Percentiles rank a stretch among this genome's conserved stretches.
Evolutionary conservation across 2,797 vertebrate genomes (phyloP).

Genomic region (Atherinosoma microstoma): DNA sequence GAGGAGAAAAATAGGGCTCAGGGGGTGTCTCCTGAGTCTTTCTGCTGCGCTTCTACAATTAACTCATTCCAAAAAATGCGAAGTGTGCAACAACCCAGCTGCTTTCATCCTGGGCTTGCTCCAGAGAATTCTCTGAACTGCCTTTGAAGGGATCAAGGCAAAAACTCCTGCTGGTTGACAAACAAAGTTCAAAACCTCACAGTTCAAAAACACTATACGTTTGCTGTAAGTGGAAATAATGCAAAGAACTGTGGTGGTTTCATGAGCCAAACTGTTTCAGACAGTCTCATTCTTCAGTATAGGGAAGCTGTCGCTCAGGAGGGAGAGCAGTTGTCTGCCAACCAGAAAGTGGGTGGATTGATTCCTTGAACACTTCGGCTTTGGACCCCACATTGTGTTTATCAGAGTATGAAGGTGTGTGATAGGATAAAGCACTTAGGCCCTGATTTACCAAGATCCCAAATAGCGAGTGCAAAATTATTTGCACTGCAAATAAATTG

Average conservation of each 20-base stretch:
- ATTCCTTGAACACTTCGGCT: too few species aligned
- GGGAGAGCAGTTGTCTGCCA: too few species aligned
- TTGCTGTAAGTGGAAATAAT: slow-evolving; percentile 40
- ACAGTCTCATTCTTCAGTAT: not conserved
- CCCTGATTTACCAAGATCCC: too few species aligned
- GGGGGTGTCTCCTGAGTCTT: slow-evolving; percentile 43
- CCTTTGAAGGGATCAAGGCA: slow-evolving; percentile 75
- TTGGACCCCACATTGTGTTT: too few species aligned
- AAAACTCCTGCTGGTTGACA: slow-evolving; percentile 71
- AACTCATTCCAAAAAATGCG: slow-evolving; percentile 74
- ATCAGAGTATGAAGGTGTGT: too few species aligned
- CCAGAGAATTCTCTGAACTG: slow-evolving; percentile 67
- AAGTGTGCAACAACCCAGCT: slow-evolving; percentile 65
- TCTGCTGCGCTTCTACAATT: slow-evolving; percentile 67
- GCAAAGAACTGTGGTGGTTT: slow-evolving; percentile 37
- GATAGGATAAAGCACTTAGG: too few species aligned
- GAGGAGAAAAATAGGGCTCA: not conserved
- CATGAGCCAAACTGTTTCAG: slow-evolving; percentile 18
- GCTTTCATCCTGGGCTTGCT: slow-evolving; percentile 57
- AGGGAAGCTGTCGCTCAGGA: too few species aligned
- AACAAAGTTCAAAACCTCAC: slow-evolving; percentile 63
- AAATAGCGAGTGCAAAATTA: too few species aligned
- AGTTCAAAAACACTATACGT: slow-evolving; percentile 51
- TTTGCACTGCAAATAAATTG: too few species aligned
- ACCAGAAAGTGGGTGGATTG: too few species aligned